Evolutionary conservation across 1,140 invertebrate genomes (phyloP).

Genomic region (Caenorhabditis briggsae): DNA sequence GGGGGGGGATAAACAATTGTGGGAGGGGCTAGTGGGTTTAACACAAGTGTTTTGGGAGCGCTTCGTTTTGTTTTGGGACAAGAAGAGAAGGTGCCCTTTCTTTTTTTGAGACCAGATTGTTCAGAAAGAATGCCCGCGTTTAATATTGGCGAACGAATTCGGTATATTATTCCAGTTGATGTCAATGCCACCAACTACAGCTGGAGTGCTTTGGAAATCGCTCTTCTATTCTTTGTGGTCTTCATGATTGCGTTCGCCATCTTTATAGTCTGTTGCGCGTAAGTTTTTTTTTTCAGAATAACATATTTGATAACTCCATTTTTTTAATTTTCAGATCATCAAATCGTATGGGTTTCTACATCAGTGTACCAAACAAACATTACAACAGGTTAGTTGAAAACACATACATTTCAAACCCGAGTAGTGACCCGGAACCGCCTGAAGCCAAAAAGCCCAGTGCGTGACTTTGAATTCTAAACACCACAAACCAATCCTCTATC

Average conservation of each 20-base stretch:
- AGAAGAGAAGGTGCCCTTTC: not conserved
- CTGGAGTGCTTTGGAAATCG: constrained; percentile 44
- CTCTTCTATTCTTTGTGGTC: constrained; percentile 19
- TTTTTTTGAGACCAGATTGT: not conserved
- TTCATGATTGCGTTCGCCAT: constrained; percentile 47
- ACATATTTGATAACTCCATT: not conserved
- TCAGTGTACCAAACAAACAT: constrained; percentile 42
- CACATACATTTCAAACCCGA: not conserved
- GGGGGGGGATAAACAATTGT: not conserved
- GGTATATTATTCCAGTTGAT: constrained; percentile 34
- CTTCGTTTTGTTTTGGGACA: constrained; percentile 7
- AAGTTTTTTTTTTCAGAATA: not conserved
- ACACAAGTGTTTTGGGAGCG: constrained; percentile 45
- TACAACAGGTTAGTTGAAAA: constrained; percentile 17
- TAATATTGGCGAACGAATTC: not conserved
- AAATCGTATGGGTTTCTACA: constrained; percentile 28
- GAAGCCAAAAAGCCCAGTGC: not conserved
- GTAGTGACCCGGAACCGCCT: not conserved
- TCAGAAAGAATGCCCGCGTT: not conserved
- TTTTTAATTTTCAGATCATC: constrained; percentile 11
- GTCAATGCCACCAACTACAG: constrained; percentile 46
- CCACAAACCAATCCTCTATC: constrained; percentile 10
- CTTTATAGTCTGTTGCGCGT: constrained; percentile 47
- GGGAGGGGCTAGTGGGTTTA: not conserved
- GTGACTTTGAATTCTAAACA: not conserved